phyloP scores from a whole-genome alignment of 2,888 invertebrate genomes.

The Pogonocherus hispidulus region DNA sequence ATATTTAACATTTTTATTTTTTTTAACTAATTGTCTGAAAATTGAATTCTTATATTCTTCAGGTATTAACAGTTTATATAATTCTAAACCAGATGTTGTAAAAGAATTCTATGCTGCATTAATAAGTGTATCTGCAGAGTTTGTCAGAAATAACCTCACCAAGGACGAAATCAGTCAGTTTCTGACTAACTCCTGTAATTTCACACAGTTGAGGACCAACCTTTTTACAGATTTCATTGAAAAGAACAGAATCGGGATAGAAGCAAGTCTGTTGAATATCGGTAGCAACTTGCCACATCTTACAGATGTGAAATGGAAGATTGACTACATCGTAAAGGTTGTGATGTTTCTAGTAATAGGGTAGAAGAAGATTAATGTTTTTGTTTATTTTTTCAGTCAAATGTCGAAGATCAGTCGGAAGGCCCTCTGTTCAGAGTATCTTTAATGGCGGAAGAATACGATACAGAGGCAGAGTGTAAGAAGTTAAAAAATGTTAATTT shows the following conservation, averaged over 20 bases:
- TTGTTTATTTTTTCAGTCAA: slow-evolving; percentile 60
- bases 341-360: slow-evolving; percentile 4
- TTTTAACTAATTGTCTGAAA: too few species aligned
- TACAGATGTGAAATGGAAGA: slow-evolving; percentile 74
- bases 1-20: not conserved
- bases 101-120: slow-evolving; percentile 63
- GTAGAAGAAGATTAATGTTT: not conserved
- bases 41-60: slow-evolving; percentile 29
- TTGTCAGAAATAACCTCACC: slow-evolving; percentile 56
- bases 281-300: slow-evolving; percentile 70
- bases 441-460: slow-evolving; percentile 60
- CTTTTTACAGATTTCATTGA: slow-evolving; percentile 59
- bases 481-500: slow-evolving; percentile 71
- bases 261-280: slow-evolving; percentile 62
- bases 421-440: slow-evolving; percentile 65
- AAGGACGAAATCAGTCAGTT: slow-evolving; percentile 55
- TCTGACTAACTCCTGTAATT: slow-evolving; percentile 57
- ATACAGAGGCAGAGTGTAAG: slow-evolving; percentile 65
- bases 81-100: slow-evolving; percentile 63
- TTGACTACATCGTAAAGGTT: slow-evolving; percentile 70
- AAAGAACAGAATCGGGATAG: slow-evolving; percentile 56
- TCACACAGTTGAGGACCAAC: slow-evolving; percentile 50
- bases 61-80: slow-evolving; percentile 58
- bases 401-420: slow-evolving; percentile 58
- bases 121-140: slow-evolving; percentile 59